Conservation (phyloP, 2,113 vertebrate species). For the Nettapus auritus region DNA sequence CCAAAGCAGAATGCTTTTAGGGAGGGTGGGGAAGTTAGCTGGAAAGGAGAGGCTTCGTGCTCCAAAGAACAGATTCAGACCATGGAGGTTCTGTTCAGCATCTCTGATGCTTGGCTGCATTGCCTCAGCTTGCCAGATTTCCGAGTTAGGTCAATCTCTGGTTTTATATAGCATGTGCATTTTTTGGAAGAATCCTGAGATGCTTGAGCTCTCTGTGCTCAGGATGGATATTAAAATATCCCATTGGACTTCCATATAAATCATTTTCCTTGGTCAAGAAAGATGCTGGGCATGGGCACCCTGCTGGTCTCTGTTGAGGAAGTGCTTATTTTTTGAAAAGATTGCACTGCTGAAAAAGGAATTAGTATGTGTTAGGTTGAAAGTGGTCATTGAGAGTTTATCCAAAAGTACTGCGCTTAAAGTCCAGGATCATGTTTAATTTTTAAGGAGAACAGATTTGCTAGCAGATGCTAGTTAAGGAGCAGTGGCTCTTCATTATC, state of each 20-base stretch:
- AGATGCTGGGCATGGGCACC: background rate
- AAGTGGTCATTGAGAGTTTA: background rate
- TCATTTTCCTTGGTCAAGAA: background rate
- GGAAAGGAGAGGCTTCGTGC: background rate
- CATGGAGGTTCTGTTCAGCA: background rate
- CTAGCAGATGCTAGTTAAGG: background rate
- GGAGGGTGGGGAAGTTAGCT: background rate
- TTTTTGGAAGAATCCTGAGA: background rate
- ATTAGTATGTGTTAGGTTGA: background rate
- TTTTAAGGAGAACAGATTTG: background rate
- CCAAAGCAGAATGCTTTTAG: background rate
- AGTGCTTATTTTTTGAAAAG: background rate
- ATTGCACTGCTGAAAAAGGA: background rate
- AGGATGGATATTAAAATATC: background rate
- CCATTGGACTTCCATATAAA: background rate
- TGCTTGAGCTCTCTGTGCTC: background rate
- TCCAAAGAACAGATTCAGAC: background rate
- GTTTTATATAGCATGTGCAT: accelerated
- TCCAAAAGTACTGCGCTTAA: background rate
- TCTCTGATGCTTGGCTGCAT: background rate
- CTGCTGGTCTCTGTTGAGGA: background rate
- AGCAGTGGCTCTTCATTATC: background rate
- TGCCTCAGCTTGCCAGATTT: background rate
- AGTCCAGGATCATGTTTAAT: background rate
- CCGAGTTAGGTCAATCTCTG: background rate